These are phyloP conservation scores for Furnarius figulus DNA, from an alignment of 2,113 vertebrate species.

Conservation along the genomic window DNA sequence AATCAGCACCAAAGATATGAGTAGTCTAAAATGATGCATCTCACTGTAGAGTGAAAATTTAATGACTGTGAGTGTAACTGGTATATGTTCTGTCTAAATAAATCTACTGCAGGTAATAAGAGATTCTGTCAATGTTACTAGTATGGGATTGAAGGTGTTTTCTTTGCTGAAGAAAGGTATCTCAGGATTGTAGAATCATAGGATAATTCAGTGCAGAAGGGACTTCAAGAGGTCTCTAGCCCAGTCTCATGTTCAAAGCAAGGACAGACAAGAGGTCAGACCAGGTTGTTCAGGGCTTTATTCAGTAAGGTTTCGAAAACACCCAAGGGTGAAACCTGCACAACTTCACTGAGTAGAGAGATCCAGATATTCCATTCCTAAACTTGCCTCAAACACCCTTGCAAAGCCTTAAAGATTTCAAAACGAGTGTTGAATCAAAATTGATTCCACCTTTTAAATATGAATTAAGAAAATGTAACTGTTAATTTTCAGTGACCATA, in stretches of 20 bases:
- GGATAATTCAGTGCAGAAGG: background rate
- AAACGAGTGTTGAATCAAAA: background rate
- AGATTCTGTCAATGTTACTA: background rate
- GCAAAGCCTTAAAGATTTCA: background rate
- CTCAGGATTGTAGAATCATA: background rate
- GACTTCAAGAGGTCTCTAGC: background rate
- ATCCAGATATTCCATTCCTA: background rate
- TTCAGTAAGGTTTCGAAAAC: background rate
- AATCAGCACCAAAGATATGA: background rate
- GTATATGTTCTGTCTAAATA: background rate
- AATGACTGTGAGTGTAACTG: background rate
- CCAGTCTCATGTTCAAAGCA: background rate
- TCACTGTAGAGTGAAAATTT: background rate
- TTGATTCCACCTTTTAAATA: background rate
- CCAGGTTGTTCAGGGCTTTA: background rate
- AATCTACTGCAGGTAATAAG: background rate
- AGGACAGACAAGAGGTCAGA: background rate
- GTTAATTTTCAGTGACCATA: background rate
- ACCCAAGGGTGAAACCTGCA: background rate
- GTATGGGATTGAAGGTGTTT: rapidly evolving
- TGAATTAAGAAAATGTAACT: background rate
- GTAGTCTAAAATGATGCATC: background rate
- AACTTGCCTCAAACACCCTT: background rate
- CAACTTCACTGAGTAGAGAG: background rate
- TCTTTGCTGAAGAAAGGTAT: background rate